Conservation (phyloP, 2,888 invertebrate genomes). For the Pollenia griseotomentosa region DNA sequence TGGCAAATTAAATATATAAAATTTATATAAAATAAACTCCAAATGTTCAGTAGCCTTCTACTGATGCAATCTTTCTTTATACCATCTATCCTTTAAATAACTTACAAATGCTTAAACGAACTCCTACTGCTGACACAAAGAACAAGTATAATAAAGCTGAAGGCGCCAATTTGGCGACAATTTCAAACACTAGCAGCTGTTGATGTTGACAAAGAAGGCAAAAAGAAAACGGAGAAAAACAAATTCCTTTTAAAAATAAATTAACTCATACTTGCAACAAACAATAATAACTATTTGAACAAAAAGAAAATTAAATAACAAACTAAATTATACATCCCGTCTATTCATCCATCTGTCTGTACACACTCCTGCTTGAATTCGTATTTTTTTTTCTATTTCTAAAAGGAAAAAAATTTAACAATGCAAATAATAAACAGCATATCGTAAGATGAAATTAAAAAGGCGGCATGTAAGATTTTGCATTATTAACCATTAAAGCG, state of each 20-base stretch:
- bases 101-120: not conserved
- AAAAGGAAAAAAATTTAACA: constrained; percentile 2
- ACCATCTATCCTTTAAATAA: not conserved
- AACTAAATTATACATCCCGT: constrained; percentile 28
- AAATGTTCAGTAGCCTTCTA: too few relatives aligned
- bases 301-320: not conserved
- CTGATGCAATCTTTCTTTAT: too few relatives aligned
- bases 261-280: constrained; percentile 46
- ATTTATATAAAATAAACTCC: too few relatives aligned
- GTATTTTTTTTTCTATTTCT: not conserved
- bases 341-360: not conserved
- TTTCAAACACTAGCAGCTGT: constrained; percentile 65
- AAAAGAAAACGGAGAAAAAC: constrained; percentile 24
- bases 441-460: not conserved
- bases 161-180: constrained; percentile 61
- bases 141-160: not conserved
- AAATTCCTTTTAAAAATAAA: constrained; percentile 54
- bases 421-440: not conserved
- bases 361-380: not conserved
- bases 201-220: constrained; percentile 42
- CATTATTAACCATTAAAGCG: too few relatives aligned
- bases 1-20: too few relatives aligned
- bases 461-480: too few relatives aligned
- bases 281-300: constrained; percentile 35
- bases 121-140: not conserved